A percentile compares a stretch with the other conserved stretches of the same genome.
Conservation (phyloP, 2,888 invertebrate species). For the Halocaridina rubra region DNA sequence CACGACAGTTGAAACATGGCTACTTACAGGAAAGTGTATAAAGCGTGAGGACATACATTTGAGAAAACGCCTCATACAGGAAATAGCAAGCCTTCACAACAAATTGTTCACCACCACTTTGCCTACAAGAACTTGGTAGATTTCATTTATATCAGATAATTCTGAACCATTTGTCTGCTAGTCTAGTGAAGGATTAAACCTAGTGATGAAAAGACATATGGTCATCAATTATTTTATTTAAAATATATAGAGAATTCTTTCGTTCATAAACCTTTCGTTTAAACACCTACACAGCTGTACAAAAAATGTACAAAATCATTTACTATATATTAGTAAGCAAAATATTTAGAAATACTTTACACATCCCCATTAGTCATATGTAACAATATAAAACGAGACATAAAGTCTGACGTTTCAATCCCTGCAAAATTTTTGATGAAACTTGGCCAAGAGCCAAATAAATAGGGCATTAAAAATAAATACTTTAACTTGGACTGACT, state of each 20-base stretch:
- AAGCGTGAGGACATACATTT: no score
- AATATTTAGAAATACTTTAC: constrained; percentile 16
- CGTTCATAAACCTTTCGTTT: constrained; percentile 50
- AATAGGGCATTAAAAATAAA: constrained; percentile 10
- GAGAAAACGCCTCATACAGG: no score
- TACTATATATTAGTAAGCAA: constrained; percentile 42
- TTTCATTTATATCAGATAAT: no score
- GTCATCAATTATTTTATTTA: constrained; percentile 37
- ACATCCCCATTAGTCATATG: constrained; percentile 20
- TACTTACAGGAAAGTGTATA: no score
- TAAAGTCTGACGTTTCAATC: constrained; percentile 8
- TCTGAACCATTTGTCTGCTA: no score
- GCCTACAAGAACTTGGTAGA: no score
- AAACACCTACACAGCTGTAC: constrained; percentile 26
- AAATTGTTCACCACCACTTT: no score
- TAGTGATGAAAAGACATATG: neutral
- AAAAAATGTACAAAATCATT: constrained; percentile 28
- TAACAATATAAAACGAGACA: neutral
- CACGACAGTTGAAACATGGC: no score
- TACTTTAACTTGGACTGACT: constrained; percentile 4
- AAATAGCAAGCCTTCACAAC: no score
- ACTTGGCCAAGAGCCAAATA: constrained; percentile 7
- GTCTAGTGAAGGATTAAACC: no score
- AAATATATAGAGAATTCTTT: constrained; percentile 51
- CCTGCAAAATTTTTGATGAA: constrained; percentile 14